Percentiles rank a stretch among this genome's conserved stretches.
These are phyloP conservation scores for Plusia festucae DNA, from an alignment of 2,888 invertebrate genomes.

Conservation along the genomic window DNA sequence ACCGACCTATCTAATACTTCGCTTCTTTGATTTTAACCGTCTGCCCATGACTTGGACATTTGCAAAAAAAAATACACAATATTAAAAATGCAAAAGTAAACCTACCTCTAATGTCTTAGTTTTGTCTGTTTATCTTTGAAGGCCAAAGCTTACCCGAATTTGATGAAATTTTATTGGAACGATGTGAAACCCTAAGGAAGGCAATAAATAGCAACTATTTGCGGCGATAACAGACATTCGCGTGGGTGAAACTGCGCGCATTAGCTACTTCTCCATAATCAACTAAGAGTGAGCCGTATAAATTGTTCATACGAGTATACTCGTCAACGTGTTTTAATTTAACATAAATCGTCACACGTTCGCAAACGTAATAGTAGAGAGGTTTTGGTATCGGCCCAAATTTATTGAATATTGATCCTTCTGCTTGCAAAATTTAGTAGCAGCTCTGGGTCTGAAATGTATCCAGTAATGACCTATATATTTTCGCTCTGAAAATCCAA, in stretches of 20 bases:
- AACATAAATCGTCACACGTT: conserved; percentile 1
- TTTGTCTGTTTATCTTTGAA: too few species aligned
- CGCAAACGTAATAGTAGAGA: background rate
- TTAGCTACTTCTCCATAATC: background rate
- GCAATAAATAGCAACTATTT: too few species aligned
- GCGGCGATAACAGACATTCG: too few species aligned
- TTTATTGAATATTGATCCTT: conserved; percentile 4
- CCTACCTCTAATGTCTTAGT: too few species aligned
- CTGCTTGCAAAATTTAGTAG: conserved; percentile 1
- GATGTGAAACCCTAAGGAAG: too few species aligned
- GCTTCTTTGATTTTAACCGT: conserved; percentile 39
- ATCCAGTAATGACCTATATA: conserved; percentile 1
- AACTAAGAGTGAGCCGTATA: background rate
- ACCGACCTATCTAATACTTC: conserved; percentile 59
- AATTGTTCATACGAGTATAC: too few species aligned
- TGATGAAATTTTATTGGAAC: too few species aligned
- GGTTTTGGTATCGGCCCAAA: background rate
- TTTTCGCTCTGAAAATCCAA: too few species aligned
- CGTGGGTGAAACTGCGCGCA: too few species aligned
- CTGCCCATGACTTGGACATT: conserved; percentile 5
- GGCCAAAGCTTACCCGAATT: too few species aligned
- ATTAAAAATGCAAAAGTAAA: too few species aligned
- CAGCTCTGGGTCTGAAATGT: conserved; percentile 2
- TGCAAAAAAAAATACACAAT: background rate
- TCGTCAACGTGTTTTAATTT: background rate